Conservation (phyloP, 2,888 invertebrate genomes). For the Perizoma flavofasciatum region DNA sequence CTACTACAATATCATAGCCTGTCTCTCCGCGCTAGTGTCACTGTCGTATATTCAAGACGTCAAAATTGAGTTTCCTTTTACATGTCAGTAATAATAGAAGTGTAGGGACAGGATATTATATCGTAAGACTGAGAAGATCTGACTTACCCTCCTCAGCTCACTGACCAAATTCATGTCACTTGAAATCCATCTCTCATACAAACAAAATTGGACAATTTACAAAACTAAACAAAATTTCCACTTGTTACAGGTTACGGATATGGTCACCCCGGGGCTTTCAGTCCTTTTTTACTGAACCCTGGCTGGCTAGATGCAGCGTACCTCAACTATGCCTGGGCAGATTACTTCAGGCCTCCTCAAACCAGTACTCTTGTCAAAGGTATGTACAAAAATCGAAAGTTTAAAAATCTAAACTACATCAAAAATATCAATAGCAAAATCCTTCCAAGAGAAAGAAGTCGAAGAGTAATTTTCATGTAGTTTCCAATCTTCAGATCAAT, state of each 20-base stretch:
- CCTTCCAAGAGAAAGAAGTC: too few species aligned
- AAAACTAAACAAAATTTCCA: slow-evolving; percentile 35
- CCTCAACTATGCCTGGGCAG: slow-evolving; percentile 89
- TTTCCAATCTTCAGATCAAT: neutral
- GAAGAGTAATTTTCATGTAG: too few species aligned
- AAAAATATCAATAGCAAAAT: too few species aligned
- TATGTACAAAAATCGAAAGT: slow-evolving; percentile 43
- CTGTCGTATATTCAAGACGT: too few species aligned
- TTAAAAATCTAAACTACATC: neutral
- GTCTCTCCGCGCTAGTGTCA: too few species aligned
- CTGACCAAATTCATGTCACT: too few species aligned
- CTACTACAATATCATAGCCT: neutral
- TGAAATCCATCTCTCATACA: neutral
- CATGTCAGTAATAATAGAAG: too few species aligned
- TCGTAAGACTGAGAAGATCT: too few species aligned
- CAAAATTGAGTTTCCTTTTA: too few species aligned
- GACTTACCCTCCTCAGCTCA: too few species aligned
- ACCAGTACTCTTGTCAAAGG: slow-evolving; percentile 85
- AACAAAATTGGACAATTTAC: neutral
- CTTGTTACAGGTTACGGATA: slow-evolving; percentile 89
- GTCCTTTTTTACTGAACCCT: slow-evolving; percentile 91
- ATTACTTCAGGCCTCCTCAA: slow-evolving; percentile 86
- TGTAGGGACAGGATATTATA: too few species aligned
- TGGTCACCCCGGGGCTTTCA: slow-evolving; percentile 90
- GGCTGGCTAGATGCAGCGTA: slow-evolving; percentile 94